These are phyloP conservation scores for Cirrhinus mrigala DNA, from an alignment of 2,797 vertebrate species.

Conservation along the genomic window DNA sequence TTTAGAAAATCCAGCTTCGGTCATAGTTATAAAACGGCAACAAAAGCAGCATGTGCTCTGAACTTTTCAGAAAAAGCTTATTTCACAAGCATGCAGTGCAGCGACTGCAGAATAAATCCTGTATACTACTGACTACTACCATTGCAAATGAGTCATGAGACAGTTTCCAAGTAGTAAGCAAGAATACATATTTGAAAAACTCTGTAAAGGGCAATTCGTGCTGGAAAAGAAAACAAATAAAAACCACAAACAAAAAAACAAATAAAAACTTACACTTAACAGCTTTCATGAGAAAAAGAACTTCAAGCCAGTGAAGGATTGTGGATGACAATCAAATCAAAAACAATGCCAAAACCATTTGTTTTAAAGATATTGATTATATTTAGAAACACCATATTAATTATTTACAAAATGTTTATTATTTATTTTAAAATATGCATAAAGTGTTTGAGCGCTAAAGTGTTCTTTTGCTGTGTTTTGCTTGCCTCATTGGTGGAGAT, in stretches of 20 bases:
- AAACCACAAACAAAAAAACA: not conserved
- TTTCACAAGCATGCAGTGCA: not conserved
- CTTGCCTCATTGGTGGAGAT: not conserved
- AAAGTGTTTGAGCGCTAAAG: no score
- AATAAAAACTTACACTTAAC: not conserved
- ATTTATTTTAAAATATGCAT: no score
- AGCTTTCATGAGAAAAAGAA: not conserved
- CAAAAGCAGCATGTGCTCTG: not conserved
- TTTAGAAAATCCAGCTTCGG: not conserved
- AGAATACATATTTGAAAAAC: not conserved
- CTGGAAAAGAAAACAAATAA: not conserved
- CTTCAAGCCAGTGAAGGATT: not conserved
- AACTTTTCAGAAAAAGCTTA: not conserved
- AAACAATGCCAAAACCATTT: not conserved
- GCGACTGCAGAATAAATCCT: not conserved
- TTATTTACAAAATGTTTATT: no score
- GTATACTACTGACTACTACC: not conserved
- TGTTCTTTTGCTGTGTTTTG: not conserved
- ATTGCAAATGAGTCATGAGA: not conserved
- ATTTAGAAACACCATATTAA: not conserved
- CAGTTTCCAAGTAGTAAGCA: not conserved
- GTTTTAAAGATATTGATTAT: not conserved
- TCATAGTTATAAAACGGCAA: not conserved
- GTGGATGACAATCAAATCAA: not conserved
- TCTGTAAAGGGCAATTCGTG: not conserved